These are phyloP conservation scores for Buphagus erythrorhynchus DNA, from an alignment of 2,797 vertebrate genomes.

Conservation along the genomic window DNA sequence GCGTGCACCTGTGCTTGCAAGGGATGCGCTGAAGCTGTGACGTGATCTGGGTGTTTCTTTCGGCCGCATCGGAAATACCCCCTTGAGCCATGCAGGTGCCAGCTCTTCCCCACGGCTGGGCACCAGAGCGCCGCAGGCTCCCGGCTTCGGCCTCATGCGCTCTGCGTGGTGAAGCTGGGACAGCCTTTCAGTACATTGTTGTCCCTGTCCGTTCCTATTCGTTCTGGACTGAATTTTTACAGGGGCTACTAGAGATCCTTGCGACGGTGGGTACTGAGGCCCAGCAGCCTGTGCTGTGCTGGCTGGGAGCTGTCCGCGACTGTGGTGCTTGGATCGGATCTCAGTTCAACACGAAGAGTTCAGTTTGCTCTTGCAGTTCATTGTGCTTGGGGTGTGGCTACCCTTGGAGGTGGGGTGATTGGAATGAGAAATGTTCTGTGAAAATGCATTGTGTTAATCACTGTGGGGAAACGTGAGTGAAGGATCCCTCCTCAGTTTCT, in stretches of 20 bases:
- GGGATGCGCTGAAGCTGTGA: not conserved
- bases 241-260: not conserved
- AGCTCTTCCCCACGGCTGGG: not conserved
- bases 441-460: not conserved
- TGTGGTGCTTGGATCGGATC: not conserved
- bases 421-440: not conserved
- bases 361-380: not conserved
- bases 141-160: not conserved
- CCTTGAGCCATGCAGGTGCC: not conserved
- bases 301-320: not conserved
- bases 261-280: not conserved
- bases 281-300: not conserved
- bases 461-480: not conserved
- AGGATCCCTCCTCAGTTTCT: not conserved
- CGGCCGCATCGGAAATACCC: not conserved
- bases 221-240: not conserved
- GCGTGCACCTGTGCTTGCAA: not conserved
- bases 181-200: not conserved
- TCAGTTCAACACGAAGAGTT: not conserved
- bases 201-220: not conserved
- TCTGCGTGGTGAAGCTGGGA: not conserved
- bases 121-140: not conserved
- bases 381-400: constrained; percentile 25
- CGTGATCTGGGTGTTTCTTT: not conserved
- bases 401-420: not conserved